Conservation (phyloP, 2,797 vertebrate genomes). For the Chaunax sp. region DNA sequence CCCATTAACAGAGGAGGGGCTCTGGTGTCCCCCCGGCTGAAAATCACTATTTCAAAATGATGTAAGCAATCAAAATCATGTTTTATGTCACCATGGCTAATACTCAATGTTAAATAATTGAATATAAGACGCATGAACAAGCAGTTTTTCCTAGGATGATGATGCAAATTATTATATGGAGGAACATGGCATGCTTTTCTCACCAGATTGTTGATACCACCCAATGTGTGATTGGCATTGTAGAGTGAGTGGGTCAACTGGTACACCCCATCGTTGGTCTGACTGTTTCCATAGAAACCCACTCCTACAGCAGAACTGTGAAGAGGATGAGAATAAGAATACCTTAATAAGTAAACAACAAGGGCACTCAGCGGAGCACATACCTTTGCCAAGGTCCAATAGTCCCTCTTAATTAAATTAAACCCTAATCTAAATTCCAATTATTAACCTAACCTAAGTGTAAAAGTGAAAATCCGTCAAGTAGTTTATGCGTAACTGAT, state of each 20-base stretch:
- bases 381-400: too few species aligned
- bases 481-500: too few species aligned
- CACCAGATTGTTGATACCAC: constrained; percentile 89
- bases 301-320: constrained; percentile 90
- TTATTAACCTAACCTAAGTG: too few species aligned
- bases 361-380: neutral
- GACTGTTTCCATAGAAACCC: constrained; percentile 98
- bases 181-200: constrained; percentile 60
- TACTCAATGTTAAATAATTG: constrained; percentile 21
- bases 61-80: constrained; percentile 29
- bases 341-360: constrained; percentile 33
- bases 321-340: constrained; percentile 33
- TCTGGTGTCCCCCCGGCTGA: constrained; percentile 34
- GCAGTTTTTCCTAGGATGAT: constrained; percentile 5
- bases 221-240: constrained; percentile 93
- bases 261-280: constrained; percentile 94
- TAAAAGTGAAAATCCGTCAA: too few species aligned
- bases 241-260: constrained; percentile 94
- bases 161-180: neutral
- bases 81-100: constrained; percentile 10
- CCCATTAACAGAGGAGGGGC: constrained; percentile 37
- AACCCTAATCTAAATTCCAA: too few species aligned
- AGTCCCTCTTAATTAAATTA: too few species aligned
- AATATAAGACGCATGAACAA: neutral
- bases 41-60: constrained; percentile 27